These are phyloP conservation scores for Bungarus multicinctus DNA, from an alignment of 2,113 vertebrate species.

Conservation along the genomic window DNA sequence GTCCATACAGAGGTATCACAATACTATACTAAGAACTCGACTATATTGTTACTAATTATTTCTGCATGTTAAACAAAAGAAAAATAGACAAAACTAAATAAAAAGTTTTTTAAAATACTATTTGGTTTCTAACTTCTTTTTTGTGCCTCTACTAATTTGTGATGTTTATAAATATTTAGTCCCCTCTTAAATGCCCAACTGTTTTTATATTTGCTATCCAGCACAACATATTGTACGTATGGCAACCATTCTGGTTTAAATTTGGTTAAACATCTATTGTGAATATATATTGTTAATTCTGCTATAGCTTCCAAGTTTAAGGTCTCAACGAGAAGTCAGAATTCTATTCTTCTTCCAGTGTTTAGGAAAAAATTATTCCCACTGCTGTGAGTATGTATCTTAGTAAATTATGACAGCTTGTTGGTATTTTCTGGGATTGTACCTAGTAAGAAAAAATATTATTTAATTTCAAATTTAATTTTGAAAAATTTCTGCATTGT, in stretches of 20 bases:
- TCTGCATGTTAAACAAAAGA: background rate
- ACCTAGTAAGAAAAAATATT: background rate
- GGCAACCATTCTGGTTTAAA: background rate
- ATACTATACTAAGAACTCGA: background rate
- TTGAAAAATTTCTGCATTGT: background rate
- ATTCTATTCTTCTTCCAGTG: background rate
- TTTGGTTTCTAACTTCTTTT: background rate
- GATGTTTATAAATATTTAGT: background rate
- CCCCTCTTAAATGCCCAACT: background rate
- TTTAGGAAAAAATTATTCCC: background rate
- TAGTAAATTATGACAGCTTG: background rate
- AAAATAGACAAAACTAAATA: background rate
- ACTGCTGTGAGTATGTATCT: background rate
- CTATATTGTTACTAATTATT: background rate
- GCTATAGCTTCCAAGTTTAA: background rate
- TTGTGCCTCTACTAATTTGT: background rate
- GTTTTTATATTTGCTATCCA: background rate
- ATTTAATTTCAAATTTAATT: background rate
- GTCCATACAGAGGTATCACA: background rate
- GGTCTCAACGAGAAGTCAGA: background rate
- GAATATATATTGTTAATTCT: background rate
- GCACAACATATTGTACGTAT: background rate
- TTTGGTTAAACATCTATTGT: background rate
- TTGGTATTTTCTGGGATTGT: background rate
- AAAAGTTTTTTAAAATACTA: background rate